Evolutionary conservation across 2,888 invertebrate species (phyloP).

Genomic region (Platycheirus albimanus): DNA sequence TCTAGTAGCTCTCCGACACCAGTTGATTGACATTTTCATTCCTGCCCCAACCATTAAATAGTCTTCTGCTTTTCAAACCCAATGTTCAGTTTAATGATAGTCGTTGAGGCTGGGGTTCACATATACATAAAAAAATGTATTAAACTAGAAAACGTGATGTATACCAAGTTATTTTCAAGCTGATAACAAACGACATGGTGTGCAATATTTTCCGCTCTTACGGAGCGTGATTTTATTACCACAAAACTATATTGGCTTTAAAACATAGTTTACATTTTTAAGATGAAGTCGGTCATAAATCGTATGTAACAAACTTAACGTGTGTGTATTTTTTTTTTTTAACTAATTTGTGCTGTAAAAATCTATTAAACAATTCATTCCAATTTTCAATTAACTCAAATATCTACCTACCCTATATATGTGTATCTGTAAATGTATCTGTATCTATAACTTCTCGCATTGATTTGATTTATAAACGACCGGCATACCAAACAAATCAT

Average conservation of each 20-base stretch:
- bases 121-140: no score
- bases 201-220: neutral
- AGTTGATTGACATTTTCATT: no score
- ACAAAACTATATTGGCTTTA: neutral
- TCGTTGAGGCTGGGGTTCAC: no score
- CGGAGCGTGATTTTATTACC: neutral
- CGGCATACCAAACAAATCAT: constrained; percentile 35
- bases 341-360: constrained; percentile 24
- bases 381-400: constrained; percentile 14
- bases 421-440: no score
- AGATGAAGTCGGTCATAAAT: constrained; percentile 6
- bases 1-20: no score
- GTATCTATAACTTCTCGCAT: neutral
- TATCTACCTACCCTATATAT: constrained; percentile 1
- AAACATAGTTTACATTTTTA: neutral
- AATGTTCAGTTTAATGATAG: no score
- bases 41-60: no score
- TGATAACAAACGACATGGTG: neutral
- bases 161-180: neutral
- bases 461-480: constrained; percentile 20
- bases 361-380: constrained; percentile 44
- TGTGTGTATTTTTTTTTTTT: neutral
- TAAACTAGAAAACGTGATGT: neutral
- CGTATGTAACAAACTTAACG: constrained; percentile 9
- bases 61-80: no score